Base-by-base conservation (phyloP, 2,888 invertebrate genomes). In the Polietes domitor region DNA sequence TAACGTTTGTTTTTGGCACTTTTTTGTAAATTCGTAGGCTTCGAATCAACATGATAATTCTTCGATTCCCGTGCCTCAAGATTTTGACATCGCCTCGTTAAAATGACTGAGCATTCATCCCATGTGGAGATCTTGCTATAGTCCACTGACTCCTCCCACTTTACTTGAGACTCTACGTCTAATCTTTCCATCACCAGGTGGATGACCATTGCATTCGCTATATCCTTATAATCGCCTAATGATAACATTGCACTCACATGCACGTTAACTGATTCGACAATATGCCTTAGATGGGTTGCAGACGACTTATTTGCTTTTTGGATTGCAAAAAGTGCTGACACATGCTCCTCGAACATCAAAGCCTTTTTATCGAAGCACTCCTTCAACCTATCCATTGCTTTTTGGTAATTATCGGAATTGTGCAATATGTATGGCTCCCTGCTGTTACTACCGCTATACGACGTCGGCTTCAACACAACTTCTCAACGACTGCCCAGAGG, bases 301-400 rank as follows among this genome's bases (percentile, higher is more conserved):
- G 80, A 82, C 7, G 21, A 19, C 72, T 82, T 84, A n/a, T n/a
- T n/a, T n/a, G n/a, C n/a, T n/a, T n/a, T n/a, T n/a, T n/a, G n/a
- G n/a, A n/a, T n/a, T n/a, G n/a, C n/a, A n/a, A n/a, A n/a, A n/a
- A 86, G 28, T 7, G 78, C 82, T 17, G 47, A 50, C 3, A 86
- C 37, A 68, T 85, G 85, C 53, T 86, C 81, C 17, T 86, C 73
- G 47, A 86, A 85, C 71, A 86, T 83, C 10, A 86, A 37, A 15
- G 78, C 72, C 75, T 86, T 85, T 47, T 80, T 85, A 74, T 86
- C 85, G 28, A 86, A 83, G 12, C 74, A 61, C 17, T 65, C 61
- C 41, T 79, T 81, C 26, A 86, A 73, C 17, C 78, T 63, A 0
- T 76, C 79, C 12, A 86, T 32, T 9, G 78, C 85, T 26, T 86